Evolutionary conservation across 2,797 vertebrate species (phyloP).

Genomic region (Clarias platycephalus): DNA sequence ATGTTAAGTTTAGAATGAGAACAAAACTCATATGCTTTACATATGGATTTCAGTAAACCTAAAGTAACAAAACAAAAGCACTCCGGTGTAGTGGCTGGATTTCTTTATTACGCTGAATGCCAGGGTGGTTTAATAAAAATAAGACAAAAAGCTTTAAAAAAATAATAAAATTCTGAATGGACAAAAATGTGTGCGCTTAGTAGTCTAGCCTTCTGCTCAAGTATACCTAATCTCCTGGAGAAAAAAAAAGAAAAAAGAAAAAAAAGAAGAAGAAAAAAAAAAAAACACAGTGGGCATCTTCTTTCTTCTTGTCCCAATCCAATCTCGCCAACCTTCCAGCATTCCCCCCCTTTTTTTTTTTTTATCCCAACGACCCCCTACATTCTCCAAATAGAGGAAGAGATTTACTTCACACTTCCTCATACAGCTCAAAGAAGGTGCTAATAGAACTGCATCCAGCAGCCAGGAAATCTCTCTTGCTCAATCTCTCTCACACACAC

Average conservation of each 20-base stretch:
- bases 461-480: slow-evolving; percentile 80
- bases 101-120: not conserved
- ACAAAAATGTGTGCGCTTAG: not conserved
- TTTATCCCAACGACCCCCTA: slow-evolving; percentile 17
- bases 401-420: slow-evolving; percentile 90
- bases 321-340: slow-evolving; percentile 12
- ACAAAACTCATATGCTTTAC: not conserved
- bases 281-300: not conserved
- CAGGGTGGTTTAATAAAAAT: not conserved
- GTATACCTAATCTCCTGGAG: not conserved
- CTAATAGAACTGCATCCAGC: slow-evolving; percentile 88
- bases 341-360: slow-evolving; percentile 59
- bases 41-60: not conserved
- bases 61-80: too few relatives aligned
- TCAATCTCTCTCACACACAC: slow-evolving; percentile 61
- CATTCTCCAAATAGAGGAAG: slow-evolving; percentile 77
- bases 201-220: not conserved
- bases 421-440: slow-evolving; percentile 87
- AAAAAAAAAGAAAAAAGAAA: too few relatives aligned
- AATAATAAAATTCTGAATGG: not conserved
- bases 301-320: slow-evolving; percentile 1
- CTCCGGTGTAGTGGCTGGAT: too few relatives aligned
- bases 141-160: not conserved
- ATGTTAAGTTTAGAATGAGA: not conserved
- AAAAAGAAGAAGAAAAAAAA: too few relatives aligned